Conservation (phyloP, 2,888 invertebrate genomes). For the Alloplasta piceator region DNA sequence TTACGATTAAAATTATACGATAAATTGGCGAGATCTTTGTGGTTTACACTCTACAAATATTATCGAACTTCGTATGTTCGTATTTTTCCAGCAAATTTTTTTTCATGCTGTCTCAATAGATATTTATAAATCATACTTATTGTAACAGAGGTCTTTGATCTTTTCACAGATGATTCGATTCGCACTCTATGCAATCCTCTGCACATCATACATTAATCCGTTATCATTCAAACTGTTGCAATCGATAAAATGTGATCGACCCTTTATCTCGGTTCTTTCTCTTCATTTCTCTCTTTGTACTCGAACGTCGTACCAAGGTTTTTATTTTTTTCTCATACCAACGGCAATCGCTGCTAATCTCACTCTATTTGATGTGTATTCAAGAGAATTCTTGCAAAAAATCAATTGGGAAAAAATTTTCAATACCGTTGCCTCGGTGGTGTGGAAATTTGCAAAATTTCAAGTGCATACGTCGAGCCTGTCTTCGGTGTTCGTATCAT, state of each 20-base stretch:
- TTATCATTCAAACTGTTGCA: slow-evolving; percentile 43
- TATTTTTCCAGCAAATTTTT: too few relatives aligned
- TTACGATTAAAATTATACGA: too few relatives aligned
- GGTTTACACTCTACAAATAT: too few relatives aligned
- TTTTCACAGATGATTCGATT: slow-evolving; percentile 41
- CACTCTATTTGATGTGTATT: neutral
- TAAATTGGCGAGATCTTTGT: too few relatives aligned
- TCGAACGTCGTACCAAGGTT: slow-evolving; percentile 22
- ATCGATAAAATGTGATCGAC: slow-evolving; percentile 65
- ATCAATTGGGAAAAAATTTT: slow-evolving; percentile 5
- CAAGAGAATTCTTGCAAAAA: too few relatives aligned
- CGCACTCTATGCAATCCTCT: slow-evolving; percentile 35
- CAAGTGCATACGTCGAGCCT: too few relatives aligned
- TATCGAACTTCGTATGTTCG: too few relatives aligned
- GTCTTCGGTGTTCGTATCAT: too few relatives aligned
- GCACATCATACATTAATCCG: slow-evolving; percentile 41
- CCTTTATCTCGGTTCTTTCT: slow-evolving; percentile 64
- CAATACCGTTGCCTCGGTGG: too few relatives aligned
- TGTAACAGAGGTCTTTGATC: slow-evolving; percentile 46
- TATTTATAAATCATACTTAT: neutral
- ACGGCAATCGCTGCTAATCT: slow-evolving; percentile 51
- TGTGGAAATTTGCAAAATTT: too few relatives aligned
- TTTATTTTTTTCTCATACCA: slow-evolving; percentile 7
- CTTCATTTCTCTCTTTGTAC: slow-evolving; percentile 29
- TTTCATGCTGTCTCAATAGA: too few relatives aligned